Percentiles rank a stretch among this genome's conserved stretches.
Conservation (phyloP, 2,797 vertebrate genomes). For the Petrocephalus schoutedeni region DNA sequence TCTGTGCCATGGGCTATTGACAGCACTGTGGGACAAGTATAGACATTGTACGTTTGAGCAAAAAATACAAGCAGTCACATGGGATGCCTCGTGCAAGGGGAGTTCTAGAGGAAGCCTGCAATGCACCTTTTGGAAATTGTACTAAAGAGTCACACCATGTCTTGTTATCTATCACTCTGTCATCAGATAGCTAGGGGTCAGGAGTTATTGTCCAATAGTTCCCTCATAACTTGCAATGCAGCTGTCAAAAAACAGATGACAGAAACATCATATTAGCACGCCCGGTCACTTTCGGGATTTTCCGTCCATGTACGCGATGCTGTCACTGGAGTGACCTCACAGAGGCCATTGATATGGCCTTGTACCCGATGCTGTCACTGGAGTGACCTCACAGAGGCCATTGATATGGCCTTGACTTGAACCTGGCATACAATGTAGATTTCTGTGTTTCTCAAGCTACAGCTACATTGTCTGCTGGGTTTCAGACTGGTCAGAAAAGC, state of each 20-base stretch:
- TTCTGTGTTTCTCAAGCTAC: slow-evolving; percentile 97
- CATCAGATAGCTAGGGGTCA: background rate
- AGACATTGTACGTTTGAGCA: background rate
- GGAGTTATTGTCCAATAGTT: background rate
- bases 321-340: background rate
- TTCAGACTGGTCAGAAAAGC: slow-evolving; percentile 81
- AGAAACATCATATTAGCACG: background rate
- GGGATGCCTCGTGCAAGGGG: background rate
- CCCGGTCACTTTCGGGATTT: background rate
- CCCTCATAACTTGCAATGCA: background rate
- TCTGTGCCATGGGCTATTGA: background rate
- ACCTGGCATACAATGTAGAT: slow-evolving; percentile 99
- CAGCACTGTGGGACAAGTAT: background rate
- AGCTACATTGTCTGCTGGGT: slow-evolving; percentile 99
- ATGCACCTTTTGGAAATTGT: background rate
- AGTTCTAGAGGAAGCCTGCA: background rate
- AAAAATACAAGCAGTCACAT: background rate
- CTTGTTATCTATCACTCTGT: background rate
- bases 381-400: background rate
- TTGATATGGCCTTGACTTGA: slow-evolving; percentile 69
- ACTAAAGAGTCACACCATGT: background rate
- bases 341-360: slow-evolving; percentile 37
- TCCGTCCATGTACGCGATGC: background rate
- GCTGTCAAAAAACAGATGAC: background rate
- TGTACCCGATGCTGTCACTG: slow-evolving; percentile 27